Base-by-base conservation (phyloP, 2,888 invertebrate species). In the Ecliptopera silaceata region DNA sequence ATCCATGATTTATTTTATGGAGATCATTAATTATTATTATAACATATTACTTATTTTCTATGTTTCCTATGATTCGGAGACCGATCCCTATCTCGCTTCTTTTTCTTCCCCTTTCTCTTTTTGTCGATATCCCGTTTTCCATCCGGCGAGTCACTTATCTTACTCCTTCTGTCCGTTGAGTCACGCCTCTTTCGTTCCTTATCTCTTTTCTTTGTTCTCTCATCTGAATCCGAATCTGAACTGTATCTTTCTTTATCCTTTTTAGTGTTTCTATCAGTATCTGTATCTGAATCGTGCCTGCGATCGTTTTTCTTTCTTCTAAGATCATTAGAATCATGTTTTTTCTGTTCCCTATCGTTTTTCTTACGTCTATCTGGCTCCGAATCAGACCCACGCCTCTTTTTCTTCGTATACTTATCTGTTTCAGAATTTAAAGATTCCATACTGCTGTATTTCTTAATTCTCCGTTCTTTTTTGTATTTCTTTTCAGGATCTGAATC, bases 21-120 rank as follows among this genome's bases (percentile, higher is more conserved):
- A 57, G 52, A 52, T 57, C 57, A 49, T 13, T 26, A 26, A 26
- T 26, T 6, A 26, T 26, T 65, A 6, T 26, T 20, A 20, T 20
- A n/a, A 20, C 20, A 8, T 26, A 4, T 8, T 43, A 60, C 71
- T 85, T 87, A 90, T 69, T 89, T 91, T 39, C 80, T 88, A 80
- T 90, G 82, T 68, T 91, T 93, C 65, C 83, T 87, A 71, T 87
- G 88, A 64, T 92, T 89, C 13, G 89, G 86, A 1, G 92, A 91
- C 12, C 92, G 86, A 71, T 90, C 92, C 66, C 91, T 84, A 55
- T 93, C 91, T 55, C 88, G 82, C 64, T 83, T 89, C 77, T 87
- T 92, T 72, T 93, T 93, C 60, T 92, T 91, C 1, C 93, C 93
- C 69, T 92, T 93, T 56, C 93, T 85, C 65, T 92, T 93, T 68